Conservation (phyloP, 1,140 invertebrate species). For the Cepaea nemoralis region DNA sequence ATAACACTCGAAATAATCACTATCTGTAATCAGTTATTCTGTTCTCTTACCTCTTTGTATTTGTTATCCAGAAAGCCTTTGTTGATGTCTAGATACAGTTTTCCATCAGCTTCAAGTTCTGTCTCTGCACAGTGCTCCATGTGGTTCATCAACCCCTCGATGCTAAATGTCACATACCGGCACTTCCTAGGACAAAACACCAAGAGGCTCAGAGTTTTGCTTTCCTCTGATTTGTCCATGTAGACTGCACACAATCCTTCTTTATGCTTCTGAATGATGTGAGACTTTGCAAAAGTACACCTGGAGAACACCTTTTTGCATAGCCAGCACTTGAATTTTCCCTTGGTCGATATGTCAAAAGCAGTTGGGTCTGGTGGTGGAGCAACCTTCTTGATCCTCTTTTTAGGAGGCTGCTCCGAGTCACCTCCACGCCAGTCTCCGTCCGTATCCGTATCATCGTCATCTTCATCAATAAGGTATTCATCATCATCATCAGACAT, state of each 20-base stretch:
- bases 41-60: slow-evolving; percentile 20
- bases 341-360: not conserved
- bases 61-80: not conserved
- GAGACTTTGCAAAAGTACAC: slow-evolving; percentile 22
- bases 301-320: slow-evolving; percentile 26
- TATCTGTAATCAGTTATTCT: no score
- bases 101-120: not conserved
- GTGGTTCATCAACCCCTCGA: slow-evolving; percentile 8
- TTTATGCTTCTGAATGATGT: slow-evolving; percentile 28
- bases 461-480: slow-evolving; percentile 19
- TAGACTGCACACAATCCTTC: slow-evolving; percentile 26
- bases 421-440: not conserved
- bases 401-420: not conserved
- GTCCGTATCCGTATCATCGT: not conserved
- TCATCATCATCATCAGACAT: slow-evolving; percentile 35
- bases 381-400: slow-evolving; percentile 12
- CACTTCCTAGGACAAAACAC: slow-evolving; percentile 32
- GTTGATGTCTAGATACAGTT: not conserved
- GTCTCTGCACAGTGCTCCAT: not conserved
- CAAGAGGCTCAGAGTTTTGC: not conserved
- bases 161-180: slow-evolving; percentile 20
- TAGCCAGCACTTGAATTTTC: slow-evolving; percentile 31
- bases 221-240: slow-evolving; percentile 3
- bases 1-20: no score
- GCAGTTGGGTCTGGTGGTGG: slow-evolving; percentile 20